Base-by-base conservation (phyloP, 2,888 invertebrate species). In the Chloromyia formosa region DNA sequence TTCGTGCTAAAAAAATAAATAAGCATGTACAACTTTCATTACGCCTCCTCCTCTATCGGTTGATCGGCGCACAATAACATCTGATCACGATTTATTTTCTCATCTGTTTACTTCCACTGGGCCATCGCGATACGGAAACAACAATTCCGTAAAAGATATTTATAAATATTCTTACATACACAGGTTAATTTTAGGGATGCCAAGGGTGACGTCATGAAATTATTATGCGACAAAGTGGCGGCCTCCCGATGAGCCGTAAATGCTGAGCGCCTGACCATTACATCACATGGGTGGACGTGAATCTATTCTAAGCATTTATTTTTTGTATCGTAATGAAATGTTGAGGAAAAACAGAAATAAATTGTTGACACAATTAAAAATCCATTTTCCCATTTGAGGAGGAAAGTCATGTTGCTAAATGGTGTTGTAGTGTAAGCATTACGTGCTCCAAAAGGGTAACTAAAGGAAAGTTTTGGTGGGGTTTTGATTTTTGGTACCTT, bases 11-110 rank as follows among this genome's bases (percentile, higher is more conserved):
- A n/a, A 49, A n/a, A 49, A 56, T 56, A 56, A 56, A 56, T 7
- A 20, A 16, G 14, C 18, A 56, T 56, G 16, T n/a, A 56, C 56
- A 56, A 54, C 54, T 54, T 54, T 54, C 16, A 56, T 56, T n/a
- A 56, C 56, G 22, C 56, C 56, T 20, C 56, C 49, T n/a, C 49
- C 16, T 49, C 14, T 49, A n/a, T 49, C 16, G 49, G 2, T 35
- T 35, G 27, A 35, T 35, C 7, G 27, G 3, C 27, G 27, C 49
- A n/a, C 49, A 49, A 49, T n/a, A 35, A n/a, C 49, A 49, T 49
- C 49, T 49, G 49, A 49, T 49, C 49, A 12, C 49, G 5, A 12
- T 49, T 49, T 12, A n/a, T 49, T 49, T 49, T 49, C 49, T 49
- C 49, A 49, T 49, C 14, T 49, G 49, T 49, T 49, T 49, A 49